Conservation (phyloP, 2,797 vertebrate species). For the Macrochelys suwanniensis region DNA sequence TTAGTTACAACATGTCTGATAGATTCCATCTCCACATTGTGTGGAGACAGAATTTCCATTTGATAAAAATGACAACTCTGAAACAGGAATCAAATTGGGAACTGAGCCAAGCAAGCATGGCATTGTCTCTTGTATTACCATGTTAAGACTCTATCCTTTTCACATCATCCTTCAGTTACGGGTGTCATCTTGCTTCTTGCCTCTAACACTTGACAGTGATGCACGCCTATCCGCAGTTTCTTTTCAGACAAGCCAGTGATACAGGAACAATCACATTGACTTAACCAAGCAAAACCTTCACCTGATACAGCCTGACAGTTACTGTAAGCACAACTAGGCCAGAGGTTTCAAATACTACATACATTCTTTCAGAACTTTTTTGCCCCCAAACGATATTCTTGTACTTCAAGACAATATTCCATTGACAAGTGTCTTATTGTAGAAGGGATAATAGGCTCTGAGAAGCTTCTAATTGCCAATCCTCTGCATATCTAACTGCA, state of each 20-base stretch:
- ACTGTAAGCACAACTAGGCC: constrained; percentile 13
- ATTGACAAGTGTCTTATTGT: not conserved
- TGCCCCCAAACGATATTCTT: not conserved
- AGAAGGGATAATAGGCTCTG: not conserved
- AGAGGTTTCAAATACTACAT: not conserved
- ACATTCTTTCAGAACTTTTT: not conserved
- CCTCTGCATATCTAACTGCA: not conserved
- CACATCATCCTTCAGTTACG: not conserved
- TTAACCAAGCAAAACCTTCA: constrained; percentile 41
- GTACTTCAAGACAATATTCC: not conserved
- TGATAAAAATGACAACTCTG: not conserved
- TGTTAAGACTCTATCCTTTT: not conserved
- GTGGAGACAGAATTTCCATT: not conserved
- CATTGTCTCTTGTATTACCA: not conserved
- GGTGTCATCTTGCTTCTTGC: not conserved
- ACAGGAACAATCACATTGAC: not conserved
- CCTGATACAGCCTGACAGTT: not conserved
- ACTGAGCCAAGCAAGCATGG: not conserved
- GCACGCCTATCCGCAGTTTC: not conserved
- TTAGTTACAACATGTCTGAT: not conserved
- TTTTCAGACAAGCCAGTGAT: not conserved
- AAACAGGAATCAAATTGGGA: not conserved
- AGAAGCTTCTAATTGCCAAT: constrained; percentile 8
- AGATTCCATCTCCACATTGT: not conserved
- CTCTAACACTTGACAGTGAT: accelerated